These are phyloP conservation scores for Lacerta agilis DNA, from an alignment of 2,797 vertebrate species.

Conservation along the genomic window DNA sequence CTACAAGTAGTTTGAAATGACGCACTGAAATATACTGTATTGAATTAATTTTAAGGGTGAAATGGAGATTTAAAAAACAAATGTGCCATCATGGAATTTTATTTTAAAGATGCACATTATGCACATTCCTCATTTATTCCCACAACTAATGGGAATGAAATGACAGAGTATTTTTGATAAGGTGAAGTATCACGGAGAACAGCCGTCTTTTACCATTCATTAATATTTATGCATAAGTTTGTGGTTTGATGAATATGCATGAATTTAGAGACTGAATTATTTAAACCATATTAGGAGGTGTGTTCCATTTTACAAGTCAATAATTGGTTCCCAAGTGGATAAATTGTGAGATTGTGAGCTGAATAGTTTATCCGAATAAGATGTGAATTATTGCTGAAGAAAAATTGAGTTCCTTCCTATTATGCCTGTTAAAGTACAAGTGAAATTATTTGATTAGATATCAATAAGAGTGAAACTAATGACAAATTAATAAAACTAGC, in stretches of 20 bases:
- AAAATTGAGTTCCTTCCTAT: conserved; percentile 40
- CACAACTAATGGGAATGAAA: conserved; percentile 22
- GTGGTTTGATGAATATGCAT: conserved; percentile 65
- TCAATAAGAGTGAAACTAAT: conserved; percentile 36
- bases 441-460: conserved; percentile 39
- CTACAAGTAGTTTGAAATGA: not conserved
- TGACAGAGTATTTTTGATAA: conserved; percentile 48
- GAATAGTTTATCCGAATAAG: conserved; percentile 38
- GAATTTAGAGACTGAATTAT: conserved; percentile 60
- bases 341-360: conserved; percentile 30
- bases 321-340: conserved; percentile 60
- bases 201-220: conserved; percentile 55
- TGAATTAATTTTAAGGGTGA: not conserved
- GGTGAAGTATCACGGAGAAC: conserved; percentile 46
- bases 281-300: conserved; percentile 63
- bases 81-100: conserved; percentile 30
- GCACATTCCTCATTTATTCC: not conserved
- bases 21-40: not conserved
- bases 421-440: conserved; percentile 3
- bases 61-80: conserved; percentile 47
- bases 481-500: conserved; percentile 24
- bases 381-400: conserved; percentile 40
- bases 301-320: conserved; percentile 60
- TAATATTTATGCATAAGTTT: conserved; percentile 65
- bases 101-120: conserved; percentile 34